Base-by-base conservation (phyloP, 2,888 invertebrate species). In the Celastrina argiolus region DNA sequence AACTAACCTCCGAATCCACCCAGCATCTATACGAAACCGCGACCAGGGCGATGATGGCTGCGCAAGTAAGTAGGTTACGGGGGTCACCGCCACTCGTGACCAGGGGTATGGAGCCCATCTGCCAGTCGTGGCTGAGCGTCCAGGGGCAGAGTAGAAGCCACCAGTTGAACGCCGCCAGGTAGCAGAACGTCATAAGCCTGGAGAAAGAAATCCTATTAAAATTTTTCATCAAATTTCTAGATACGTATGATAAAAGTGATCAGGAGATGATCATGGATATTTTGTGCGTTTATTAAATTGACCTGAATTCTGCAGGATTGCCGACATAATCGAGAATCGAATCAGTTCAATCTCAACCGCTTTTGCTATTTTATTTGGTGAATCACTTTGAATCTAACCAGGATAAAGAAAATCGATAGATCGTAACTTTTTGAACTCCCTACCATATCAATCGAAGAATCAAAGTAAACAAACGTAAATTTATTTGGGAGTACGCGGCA, bases 41-140 rank as follows among this genome's bases (percentile, higher is more conserved):
- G 34, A 94, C 75, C 64, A 94, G 87, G 7, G 94, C 87, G 16
- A 93, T 91, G 70, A 95, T 92, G 69, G 95, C 94, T 18, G 94
- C 91, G 72, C 94, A 92, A 0, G 96, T 95, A 68, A 95, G 92
- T 67, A 96, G 78, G 83, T 96, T 97, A 74, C 97, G 89, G 1
- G 92, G 89, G 80, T 97, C 97, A 96, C 86, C 85, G 7, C 78
- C 82, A 63, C 83, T 86, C 64, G 95, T 94, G 73, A 97, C 92
- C 69, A 97, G 89, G 26, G 96, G 96, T 69, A 97, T 94, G 14
- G 96, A 96, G 6, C 96, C 96, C 95, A 96, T 95, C 88, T 97
- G 97, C 97, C 97, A 97, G 84, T 97, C 97, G 80, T 97, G 97
- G 74, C 96, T 95, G 61, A 97, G 91, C 0, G 93, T 93, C 76